Percentiles rank a stretch among this genome's conserved stretches.
Conservation (phyloP, 2,113 vertebrate genomes). For the Plectropomus leopardus region DNA sequence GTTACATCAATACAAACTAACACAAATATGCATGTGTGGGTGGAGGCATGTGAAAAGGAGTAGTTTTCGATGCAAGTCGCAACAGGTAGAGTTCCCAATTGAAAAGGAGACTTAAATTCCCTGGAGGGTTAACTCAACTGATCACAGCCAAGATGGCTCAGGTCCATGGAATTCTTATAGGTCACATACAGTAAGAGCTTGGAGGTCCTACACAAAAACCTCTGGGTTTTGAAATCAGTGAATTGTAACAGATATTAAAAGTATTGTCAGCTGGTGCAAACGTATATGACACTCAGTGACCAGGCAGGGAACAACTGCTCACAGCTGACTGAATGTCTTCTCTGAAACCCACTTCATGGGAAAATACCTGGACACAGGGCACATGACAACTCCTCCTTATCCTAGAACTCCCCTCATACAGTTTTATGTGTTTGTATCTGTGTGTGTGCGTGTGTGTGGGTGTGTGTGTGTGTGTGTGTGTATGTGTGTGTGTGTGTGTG, state of each 20-base stretch:
- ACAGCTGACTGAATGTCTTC: neutral
- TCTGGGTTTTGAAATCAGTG: neutral
- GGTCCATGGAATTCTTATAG: neutral
- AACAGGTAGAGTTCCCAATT: neutral
- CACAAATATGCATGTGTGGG: neutral
- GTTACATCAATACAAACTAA: neutral
- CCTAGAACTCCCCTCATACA: neutral
- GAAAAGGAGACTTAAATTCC: neutral
- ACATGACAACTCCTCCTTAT: constrained; percentile 36
- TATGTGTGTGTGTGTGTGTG: neutral
- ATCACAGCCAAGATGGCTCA: neutral
- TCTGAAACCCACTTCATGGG: constrained; percentile 7
- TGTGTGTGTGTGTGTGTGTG: constrained; percentile 14
- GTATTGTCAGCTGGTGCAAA: neutral
- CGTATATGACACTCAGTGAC: neutral
- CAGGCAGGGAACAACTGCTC: neutral
- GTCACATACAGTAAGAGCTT: neutral
- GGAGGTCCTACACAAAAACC: neutral
- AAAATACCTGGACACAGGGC: constrained; percentile 26
- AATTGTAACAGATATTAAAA: neutral
- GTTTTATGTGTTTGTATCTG: neutral
- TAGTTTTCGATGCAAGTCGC: constrained; percentile 23
- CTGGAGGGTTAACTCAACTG: neutral
- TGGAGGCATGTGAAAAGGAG: neutral
- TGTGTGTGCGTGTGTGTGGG: neutral